Conservation (phyloP, 1,140 invertebrate genomes). For the Apis cerana region DNA sequence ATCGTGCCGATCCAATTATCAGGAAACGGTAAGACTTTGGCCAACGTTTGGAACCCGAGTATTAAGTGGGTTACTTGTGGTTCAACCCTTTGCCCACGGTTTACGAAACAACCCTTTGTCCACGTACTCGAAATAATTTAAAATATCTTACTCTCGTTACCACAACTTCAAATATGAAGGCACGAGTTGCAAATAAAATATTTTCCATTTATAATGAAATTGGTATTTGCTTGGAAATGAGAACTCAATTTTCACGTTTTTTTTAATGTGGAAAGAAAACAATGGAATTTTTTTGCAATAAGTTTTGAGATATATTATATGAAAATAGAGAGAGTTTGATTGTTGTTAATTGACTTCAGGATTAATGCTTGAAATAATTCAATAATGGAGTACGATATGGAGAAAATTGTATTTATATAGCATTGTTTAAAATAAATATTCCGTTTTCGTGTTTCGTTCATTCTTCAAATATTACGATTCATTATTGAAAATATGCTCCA, state of each 20-base stretch:
- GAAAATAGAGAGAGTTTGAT: background rate
- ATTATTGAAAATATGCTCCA: no score
- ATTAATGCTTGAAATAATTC: no score
- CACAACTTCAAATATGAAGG: background rate
- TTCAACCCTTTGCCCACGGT: constrained; percentile 21
- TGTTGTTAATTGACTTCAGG: no score
- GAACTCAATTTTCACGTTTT: background rate
- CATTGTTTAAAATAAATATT: no score
- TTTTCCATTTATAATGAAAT: no score
- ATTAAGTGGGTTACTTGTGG: constrained; percentile 38
- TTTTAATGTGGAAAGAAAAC: background rate
- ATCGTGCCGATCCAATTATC: constrained; percentile 48
- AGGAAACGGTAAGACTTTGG: constrained; percentile 24
- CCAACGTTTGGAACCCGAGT: constrained; percentile 38
- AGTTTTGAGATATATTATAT: background rate
- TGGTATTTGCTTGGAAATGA: background rate
- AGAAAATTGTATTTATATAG: no score
- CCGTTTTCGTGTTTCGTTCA: no score
- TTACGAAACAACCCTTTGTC: constrained; percentile 4
- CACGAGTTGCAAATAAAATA: background rate
- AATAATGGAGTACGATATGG: no score
- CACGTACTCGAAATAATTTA: constrained; percentile 7
- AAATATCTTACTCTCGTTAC: background rate
- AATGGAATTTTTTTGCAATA: background rate
- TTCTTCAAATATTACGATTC: no score